A percentile compares a stretch with the other conserved stretches of the same genome.
These are phyloP conservation scores for Protodeltote pygarga DNA, from an alignment of 2,888 invertebrate species.

Conservation along the genomic window DNA sequence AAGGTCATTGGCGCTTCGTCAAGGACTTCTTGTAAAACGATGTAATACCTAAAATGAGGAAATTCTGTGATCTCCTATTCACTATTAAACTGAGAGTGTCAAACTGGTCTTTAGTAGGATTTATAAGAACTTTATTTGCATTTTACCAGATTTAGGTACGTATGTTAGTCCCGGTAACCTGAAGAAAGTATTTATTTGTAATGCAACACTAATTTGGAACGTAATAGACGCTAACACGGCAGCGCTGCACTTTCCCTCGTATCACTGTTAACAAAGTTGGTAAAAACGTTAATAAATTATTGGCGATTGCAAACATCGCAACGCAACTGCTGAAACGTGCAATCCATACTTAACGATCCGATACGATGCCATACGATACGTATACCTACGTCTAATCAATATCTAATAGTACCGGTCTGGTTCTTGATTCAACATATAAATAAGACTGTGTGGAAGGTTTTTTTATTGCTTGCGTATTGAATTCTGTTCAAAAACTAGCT, in stretches of 20 bases:
- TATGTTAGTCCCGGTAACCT: background rate
- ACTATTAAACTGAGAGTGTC: background rate
- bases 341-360: slow-evolving; percentile 52
- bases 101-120: background rate
- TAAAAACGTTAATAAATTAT: slow-evolving; percentile 57
- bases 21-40: slow-evolving; percentile 44
- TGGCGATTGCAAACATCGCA: slow-evolving; percentile 53
- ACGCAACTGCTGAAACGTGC: slow-evolving; percentile 54
- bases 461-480: slow-evolving; percentile 34
- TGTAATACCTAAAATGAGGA: slow-evolving; percentile 24
- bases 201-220: slow-evolving; percentile 22
- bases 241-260: slow-evolving; percentile 49
- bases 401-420: slow-evolving; percentile 40
- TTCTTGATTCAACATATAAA: slow-evolving; percentile 39
- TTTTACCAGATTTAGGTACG: no score
- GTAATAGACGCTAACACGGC: slow-evolving; percentile 23
- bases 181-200: slow-evolving; percentile 17
- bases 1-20: slow-evolving; percentile 55
- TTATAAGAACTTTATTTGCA: no score
- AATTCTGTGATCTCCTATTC: no score
- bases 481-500: slow-evolving; percentile 43
- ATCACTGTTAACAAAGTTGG: slow-evolving; percentile 47
- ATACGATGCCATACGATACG: slow-evolving; percentile 45
- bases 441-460: slow-evolving; percentile 53
- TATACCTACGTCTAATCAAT: slow-evolving; percentile 41